Conservation (phyloP, 2,888 invertebrate species). For the Leucania comma region DNA sequence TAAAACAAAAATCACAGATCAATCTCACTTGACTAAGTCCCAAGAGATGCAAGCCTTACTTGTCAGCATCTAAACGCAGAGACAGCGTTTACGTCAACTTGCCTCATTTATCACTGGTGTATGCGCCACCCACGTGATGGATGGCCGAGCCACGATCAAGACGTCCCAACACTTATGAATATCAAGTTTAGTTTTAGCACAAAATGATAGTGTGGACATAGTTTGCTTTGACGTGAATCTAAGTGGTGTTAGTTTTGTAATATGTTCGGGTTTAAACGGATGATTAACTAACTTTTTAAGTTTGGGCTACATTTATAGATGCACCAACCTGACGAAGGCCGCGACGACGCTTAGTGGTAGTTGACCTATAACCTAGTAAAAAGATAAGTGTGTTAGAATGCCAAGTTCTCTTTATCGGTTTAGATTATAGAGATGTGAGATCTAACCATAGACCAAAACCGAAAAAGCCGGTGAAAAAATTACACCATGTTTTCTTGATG, state of each 20-base stretch:
- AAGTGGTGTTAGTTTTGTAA: background rate
- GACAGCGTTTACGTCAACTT: slow-evolving; percentile 52
- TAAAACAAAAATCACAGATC: slow-evolving; percentile 14
- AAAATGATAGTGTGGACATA: slow-evolving; percentile 26
- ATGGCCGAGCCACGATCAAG: slow-evolving; percentile 47
- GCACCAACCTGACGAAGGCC: background rate
- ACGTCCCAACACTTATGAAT: slow-evolving; percentile 43
- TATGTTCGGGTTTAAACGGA: background rate
- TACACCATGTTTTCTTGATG: no score
- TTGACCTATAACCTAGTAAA: no score
- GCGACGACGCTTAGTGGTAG: background rate
- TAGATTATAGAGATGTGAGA: no score
- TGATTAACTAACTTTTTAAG: background rate
- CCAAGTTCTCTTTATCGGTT: no score
- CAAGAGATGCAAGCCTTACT: slow-evolving; percentile 20
- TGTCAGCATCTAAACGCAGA: slow-evolving; percentile 46
- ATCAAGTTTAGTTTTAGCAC: slow-evolving; percentile 36
- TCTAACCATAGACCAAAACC: no score
- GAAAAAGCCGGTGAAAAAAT: no score
- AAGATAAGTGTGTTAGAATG: no score
- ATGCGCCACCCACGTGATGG: slow-evolving; percentile 52
- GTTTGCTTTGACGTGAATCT: slow-evolving; percentile 21
- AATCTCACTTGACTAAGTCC: slow-evolving; percentile 28
- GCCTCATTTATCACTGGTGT: slow-evolving; percentile 61
- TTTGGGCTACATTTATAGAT: background rate